Percentiles rank a stretch among this genome's conserved stretches.
These are phyloP conservation scores for Mactra quadrangularis DNA, from an alignment of 1,140 invertebrate genomes.

Conservation along the genomic window DNA sequence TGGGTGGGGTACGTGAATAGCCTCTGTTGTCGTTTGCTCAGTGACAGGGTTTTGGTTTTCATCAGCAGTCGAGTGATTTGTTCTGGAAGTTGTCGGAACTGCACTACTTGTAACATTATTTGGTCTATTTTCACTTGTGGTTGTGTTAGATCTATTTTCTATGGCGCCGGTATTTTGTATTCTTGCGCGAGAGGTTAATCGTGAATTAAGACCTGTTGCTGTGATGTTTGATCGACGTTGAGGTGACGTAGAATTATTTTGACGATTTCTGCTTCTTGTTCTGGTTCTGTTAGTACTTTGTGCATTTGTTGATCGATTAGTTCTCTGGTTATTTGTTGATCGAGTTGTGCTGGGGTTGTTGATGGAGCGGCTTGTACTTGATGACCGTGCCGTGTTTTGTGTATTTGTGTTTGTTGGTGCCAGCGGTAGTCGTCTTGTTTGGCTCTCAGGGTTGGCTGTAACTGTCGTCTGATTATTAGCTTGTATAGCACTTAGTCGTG, in stretches of 20 bases:
- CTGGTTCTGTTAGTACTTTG: background rate
- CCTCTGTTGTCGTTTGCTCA: conserved; percentile 33
- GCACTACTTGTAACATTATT: background rate
- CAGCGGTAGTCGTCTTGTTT: background rate
- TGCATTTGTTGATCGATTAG: background rate
- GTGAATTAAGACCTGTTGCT: conserved; percentile 13
- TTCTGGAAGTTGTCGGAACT: conserved; percentile 21
- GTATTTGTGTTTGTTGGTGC: conserved; percentile 36
- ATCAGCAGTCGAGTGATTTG: background rate
- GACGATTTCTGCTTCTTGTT: conserved; percentile 1
- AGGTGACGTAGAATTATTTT: conserved; percentile 13
- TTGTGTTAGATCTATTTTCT: conserved; percentile 28
- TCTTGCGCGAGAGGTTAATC: conserved; percentile 48
- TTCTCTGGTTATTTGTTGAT: background rate
- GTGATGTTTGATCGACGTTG: conserved; percentile 37
- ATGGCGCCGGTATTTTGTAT: conserved; percentile 38
- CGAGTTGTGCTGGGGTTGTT: background rate
- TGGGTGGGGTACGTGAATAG: background rate
- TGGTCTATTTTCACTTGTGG: background rate
- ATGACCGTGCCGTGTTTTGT: conserved; percentile 1
- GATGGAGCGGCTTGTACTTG: background rate
- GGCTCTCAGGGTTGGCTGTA: background rate
- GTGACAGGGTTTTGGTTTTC: conserved; percentile 5
- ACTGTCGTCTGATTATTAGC: background rate
- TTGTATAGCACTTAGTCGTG: background rate